phyloP scores from a whole-genome alignment of 2,113 vertebrate genomes.

The Zonotrichia leucophrys region DNA sequence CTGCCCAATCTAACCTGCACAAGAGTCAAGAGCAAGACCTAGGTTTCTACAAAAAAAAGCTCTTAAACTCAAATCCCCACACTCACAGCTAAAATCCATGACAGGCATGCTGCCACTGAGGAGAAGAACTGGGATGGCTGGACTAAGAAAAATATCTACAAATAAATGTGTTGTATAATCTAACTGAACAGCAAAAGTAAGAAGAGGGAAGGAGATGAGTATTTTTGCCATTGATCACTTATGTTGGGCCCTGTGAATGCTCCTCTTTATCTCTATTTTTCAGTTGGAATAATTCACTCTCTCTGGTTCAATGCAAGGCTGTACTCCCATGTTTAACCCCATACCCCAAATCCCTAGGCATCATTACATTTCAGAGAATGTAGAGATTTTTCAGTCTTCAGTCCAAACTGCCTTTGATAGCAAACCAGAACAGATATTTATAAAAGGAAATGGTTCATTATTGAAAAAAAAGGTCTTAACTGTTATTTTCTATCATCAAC shows the following conservation, averaged over 20 bases:
- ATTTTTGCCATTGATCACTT: not conserved
- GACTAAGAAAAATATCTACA: not conserved
- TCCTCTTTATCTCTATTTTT: not conserved
- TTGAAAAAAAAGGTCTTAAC: not conserved
- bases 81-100: not conserved
- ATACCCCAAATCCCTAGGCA: not conserved
- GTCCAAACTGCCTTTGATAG: conserved; percentile 18
- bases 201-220: not conserved
- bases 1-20: not conserved
- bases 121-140: not conserved
- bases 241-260: not conserved
- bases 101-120: not conserved
- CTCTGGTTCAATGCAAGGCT: not conserved
- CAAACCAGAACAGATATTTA: conserved; percentile 32
- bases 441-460: conserved; percentile 10
- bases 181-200: not conserved
- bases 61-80: not conserved
- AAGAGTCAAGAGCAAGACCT: not conserved
- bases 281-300: not conserved
- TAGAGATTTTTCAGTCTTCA: not conserved
- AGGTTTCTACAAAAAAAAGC: not conserved
- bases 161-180: not conserved
- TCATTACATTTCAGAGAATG: not conserved
- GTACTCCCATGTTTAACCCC: not conserved
- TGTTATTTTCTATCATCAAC: conserved; percentile 39